Conservation (phyloP, 37 sponge, comb jelly and placozoan genomes). For the Beroe ovata region DNA sequence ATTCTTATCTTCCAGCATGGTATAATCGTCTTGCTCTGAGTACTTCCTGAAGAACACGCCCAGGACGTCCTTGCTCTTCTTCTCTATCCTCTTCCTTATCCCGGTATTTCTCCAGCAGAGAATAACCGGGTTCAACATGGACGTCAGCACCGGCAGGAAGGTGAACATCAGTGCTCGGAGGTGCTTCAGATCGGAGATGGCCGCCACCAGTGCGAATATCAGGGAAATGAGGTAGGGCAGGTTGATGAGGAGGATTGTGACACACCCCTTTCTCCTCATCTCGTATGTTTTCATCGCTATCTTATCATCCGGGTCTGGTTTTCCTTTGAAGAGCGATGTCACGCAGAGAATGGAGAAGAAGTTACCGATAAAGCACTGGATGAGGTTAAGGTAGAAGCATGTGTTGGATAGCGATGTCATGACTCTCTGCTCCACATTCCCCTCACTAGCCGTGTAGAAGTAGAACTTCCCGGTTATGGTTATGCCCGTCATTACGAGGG, state of each 20-base stretch:
- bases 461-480: conserved; percentile 21
- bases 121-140: conserved; percentile 52
- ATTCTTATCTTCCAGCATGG: conserved; percentile 35
- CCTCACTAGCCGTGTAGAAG: neutral
- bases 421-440: neutral
- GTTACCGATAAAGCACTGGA: conserved; percentile 49
- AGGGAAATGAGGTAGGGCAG: conserved; percentile 60
- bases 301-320: conserved; percentile 37
- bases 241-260: conserved; percentile 65
- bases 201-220: conserved; percentile 20
- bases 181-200: conserved; percentile 44
- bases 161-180: conserved; percentile 67
- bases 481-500: conserved; percentile 12
- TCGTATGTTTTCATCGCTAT: conserved; percentile 38
- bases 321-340: conserved; percentile 60
- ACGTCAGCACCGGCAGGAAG: conserved; percentile 60
- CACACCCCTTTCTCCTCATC: conserved; percentile 35
- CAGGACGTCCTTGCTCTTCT: neutral
- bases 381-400: conserved; percentile 62
- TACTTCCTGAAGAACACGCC: neutral
- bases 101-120: conserved; percentile 47
- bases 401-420: neutral
- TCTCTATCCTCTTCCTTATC: conserved; percentile 22
- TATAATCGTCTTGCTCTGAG: conserved; percentile 13
- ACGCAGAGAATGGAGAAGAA: conserved; percentile 49